Evolutionary conservation across 2,113 vertebrate species (phyloP).

Genomic region (Pyxicephalus adspersus): DNA sequence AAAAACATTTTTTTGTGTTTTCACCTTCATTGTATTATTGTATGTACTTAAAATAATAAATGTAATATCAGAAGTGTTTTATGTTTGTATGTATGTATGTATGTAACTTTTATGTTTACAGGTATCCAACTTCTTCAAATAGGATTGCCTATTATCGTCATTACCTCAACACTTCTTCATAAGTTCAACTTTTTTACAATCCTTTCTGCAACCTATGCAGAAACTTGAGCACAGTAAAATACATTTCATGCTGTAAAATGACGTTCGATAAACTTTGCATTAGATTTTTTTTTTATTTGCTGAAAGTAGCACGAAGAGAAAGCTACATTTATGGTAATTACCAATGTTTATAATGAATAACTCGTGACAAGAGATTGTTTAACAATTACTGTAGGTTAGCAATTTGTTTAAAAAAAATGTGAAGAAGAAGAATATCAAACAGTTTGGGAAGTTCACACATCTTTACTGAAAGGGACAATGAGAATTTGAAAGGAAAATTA

Average conservation of each 20-base stretch:
- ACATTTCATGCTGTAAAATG: neutral
- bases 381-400: constrained; percentile 52
- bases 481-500: constrained; percentile 51
- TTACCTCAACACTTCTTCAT: no score
- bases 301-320: constrained; percentile 32
- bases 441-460: constrained; percentile 41
- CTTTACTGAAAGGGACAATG: constrained; percentile 49
- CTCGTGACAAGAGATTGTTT: constrained; percentile 50
- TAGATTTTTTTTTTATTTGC: neutral
- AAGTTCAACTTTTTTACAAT: no score
- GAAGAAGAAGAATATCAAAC: constrained; percentile 44
- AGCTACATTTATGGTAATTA: constrained; percentile 42
- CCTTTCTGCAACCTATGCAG: no score
- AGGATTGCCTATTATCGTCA: no score
- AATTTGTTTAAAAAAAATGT: constrained; percentile 41
- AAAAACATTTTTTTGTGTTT: no score
- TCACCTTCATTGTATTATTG: no score
- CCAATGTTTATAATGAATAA: constrained; percentile 50
- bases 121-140: no score
- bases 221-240: neutral
- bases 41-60: no score
- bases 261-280: neutral
- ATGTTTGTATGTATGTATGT: no score
- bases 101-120: no score
- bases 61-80: no score